These are phyloP conservation scores for Lates japonicus DNA, from an alignment of 2,797 vertebrate genomes.

Conservation along the genomic window DNA sequence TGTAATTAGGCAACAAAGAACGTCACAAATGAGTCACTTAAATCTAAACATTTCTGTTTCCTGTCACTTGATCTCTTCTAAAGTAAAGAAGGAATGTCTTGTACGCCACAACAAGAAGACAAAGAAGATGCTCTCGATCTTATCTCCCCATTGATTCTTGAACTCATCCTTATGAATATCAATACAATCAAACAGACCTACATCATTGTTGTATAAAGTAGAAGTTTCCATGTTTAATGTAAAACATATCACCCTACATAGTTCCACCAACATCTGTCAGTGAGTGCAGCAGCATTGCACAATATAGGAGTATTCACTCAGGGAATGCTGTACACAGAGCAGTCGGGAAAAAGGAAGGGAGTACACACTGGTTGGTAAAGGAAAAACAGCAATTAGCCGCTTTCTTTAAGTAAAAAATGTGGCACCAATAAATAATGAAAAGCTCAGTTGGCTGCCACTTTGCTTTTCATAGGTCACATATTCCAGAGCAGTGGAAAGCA, in stretches of 20 bases:
- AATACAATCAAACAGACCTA: not conserved
- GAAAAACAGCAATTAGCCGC: conserved; percentile 22
- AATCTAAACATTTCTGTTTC: conserved; percentile 40
- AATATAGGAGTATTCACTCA: conserved; percentile 35
- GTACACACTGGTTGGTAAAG: conserved; percentile 17
- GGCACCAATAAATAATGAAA: conserved; percentile 32
- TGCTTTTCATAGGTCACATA: conserved; percentile 10
- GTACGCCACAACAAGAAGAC: not conserved
- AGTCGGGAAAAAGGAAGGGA: not conserved
- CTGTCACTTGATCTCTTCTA: conserved; percentile 28
- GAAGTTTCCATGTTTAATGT: conserved; percentile 13
- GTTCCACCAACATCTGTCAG: conserved; percentile 41
- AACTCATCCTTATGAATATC: conserved; percentile 13
- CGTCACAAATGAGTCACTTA: conserved; percentile 28
- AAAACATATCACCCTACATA: conserved; percentile 16
- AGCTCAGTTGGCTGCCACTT: conserved; percentile 9
- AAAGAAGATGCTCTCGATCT: conserved; percentile 21
- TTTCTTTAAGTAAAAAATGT: conserved; percentile 23
- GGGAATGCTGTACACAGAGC: conserved; percentile 36
- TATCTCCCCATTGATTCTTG: not conserved
- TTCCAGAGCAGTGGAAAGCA: conserved; percentile 2
- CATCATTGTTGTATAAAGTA: not conserved
- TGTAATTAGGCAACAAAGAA: conserved; percentile 22
- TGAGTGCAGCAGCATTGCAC: conserved; percentile 13
- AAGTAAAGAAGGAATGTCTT: conserved; percentile 1